A percentile compares a stretch with the other conserved stretches of the same genome.
Evolutionary conservation across 1,140 invertebrate species (phyloP).

Genomic region (Drosophila arawakana): DNA sequence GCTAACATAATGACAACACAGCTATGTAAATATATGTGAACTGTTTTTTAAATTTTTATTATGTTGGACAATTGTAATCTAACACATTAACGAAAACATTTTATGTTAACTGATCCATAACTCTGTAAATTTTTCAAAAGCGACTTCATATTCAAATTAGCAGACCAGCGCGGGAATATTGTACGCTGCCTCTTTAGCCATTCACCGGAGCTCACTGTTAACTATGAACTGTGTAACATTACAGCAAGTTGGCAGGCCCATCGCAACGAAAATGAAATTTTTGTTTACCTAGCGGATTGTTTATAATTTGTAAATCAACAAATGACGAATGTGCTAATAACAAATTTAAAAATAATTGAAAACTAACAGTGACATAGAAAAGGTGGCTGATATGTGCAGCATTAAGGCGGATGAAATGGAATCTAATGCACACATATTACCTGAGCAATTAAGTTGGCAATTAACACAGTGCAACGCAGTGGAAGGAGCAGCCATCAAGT

Average conservation of each 20-base stretch:
- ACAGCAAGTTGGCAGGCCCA: constrained; percentile 11
- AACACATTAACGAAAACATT: no score
- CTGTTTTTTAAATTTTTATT: no score
- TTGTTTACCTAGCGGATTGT: constrained; percentile 13
- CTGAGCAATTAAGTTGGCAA: constrained; percentile 22
- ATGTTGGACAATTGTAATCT: no score
- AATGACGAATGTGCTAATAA: neutral
- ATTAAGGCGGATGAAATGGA: constrained; percentile 12
- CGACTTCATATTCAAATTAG: neutral
- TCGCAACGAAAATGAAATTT: neutral
- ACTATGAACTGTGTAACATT: neutral
- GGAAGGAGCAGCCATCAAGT: neutral
- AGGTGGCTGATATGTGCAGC: neutral
- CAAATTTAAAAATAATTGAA: neutral
- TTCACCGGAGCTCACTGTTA: neutral
- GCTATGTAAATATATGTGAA: no score
- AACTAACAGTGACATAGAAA: neutral
- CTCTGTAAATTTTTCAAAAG: no score
- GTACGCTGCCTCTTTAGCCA: constrained; percentile 10
- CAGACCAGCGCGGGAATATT: neutral
- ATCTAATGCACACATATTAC: neutral
- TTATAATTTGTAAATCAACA: constrained; percentile 2
- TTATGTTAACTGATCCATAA: no score
- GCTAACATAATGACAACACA: no score
- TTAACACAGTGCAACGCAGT: neutral